These are phyloP conservation scores for Pterocles burchelli DNA, from an alignment of 2,113 vertebrate genomes.

Conservation along the genomic window DNA sequence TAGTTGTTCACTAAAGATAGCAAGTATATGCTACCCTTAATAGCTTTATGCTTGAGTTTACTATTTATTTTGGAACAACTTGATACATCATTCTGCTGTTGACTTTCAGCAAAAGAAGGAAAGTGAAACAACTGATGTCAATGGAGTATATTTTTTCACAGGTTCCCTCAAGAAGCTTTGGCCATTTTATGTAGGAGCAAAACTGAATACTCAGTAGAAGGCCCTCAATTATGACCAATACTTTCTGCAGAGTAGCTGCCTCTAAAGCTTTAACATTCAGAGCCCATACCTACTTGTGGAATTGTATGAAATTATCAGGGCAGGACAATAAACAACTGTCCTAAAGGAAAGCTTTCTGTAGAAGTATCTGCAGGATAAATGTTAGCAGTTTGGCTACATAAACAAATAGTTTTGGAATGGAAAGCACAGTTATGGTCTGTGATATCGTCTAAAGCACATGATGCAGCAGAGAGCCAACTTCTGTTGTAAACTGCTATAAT, in stretches of 20 bases:
- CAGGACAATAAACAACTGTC: not conserved
- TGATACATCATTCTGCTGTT: not conserved
- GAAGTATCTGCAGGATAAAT: not conserved
- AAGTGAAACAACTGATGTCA: not conserved
- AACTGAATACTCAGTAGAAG: not conserved
- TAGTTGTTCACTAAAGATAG: not conserved
- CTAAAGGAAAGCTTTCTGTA: not conserved
- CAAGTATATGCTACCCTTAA: not conserved
- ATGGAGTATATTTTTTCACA: not conserved
- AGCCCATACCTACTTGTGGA: not conserved
- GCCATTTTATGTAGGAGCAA: not conserved
- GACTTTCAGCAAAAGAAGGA: not conserved
- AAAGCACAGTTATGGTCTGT: not conserved
- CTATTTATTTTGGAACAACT: not conserved
- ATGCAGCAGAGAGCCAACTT: not conserved
- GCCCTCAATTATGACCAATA: not conserved
- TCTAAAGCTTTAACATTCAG: not conserved
- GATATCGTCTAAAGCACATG: not conserved
- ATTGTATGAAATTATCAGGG: not conserved
- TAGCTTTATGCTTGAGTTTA: not conserved
- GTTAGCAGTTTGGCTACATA: not conserved
- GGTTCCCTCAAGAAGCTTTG: not conserved
- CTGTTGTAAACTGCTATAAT: not conserved
- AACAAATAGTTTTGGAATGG: not conserved
- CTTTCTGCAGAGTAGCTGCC: not conserved